Percentiles rank a stretch among this genome's conserved stretches.
Conservation (phyloP, 1,140 invertebrate genomes). For the Chymomyza costata region DNA sequence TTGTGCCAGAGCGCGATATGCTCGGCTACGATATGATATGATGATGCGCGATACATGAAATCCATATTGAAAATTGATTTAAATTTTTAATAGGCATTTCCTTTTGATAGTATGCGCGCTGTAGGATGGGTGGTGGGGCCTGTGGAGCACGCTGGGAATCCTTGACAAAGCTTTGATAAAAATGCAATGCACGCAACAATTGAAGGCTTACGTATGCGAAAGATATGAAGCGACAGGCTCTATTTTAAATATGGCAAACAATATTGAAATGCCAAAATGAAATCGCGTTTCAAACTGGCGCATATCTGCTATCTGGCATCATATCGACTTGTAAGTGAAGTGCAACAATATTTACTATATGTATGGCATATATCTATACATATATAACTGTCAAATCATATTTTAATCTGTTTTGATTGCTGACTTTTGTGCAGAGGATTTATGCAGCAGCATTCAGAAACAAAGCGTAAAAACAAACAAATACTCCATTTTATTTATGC, state of each 20-base stretch:
- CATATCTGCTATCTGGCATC: no score
- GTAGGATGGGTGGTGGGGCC: no score
- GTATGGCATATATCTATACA: slow-evolving; percentile 1
- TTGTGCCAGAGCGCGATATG: slow-evolving; percentile 24
- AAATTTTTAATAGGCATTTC: slow-evolving; percentile 66
- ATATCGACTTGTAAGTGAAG: not conserved
- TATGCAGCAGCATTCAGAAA: slow-evolving; percentile 30
- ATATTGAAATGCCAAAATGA: slow-evolving; percentile 58
- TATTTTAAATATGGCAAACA: slow-evolving; percentile 68
- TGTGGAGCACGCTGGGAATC: no score
- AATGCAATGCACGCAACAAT: slow-evolving; percentile 67
- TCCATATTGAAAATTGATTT: slow-evolving; percentile 73
- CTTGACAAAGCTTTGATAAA: slow-evolving; percentile 58
- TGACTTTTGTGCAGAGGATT: slow-evolving; percentile 74
- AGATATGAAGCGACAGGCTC: slow-evolving; percentile 51
- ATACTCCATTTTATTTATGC: not conserved
- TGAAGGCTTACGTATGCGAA: slow-evolving; percentile 51
- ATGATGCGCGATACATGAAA: slow-evolving; percentile 19
- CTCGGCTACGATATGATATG: slow-evolving; percentile 6
- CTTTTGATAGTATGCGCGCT: not conserved
- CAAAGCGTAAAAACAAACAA: not conserved
- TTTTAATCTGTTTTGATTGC: slow-evolving; percentile 75
- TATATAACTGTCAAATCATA: slow-evolving; percentile 70
- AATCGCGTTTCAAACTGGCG: slow-evolving; percentile 28
- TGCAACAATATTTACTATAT: slow-evolving; percentile 31